These are phyloP conservation scores for Monoplex corrugatus DNA, from an alignment of 2,888 invertebrate species.

Conservation along the genomic window DNA sequence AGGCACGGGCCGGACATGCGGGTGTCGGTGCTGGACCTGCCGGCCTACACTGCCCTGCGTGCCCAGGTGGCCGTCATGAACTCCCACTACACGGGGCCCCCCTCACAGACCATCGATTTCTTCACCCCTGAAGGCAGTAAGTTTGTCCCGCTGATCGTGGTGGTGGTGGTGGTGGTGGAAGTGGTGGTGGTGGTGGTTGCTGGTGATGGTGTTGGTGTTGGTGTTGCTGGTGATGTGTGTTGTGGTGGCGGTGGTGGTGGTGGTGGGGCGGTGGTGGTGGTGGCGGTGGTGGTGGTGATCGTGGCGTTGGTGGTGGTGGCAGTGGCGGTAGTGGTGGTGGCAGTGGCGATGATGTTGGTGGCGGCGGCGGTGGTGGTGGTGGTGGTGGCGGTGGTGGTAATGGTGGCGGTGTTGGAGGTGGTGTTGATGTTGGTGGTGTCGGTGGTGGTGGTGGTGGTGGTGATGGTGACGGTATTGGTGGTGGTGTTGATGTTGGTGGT, in stretches of 20 bases:
- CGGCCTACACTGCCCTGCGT: constrained; percentile 86
- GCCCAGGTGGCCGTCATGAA: constrained; percentile 95
- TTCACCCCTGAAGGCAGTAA: constrained; percentile 79
- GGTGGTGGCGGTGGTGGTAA: too few relatives aligned
- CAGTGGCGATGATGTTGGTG: too few relatives aligned
- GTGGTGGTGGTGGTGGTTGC: neutral
- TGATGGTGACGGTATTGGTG: too few relatives aligned
- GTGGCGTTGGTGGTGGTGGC: neutral
- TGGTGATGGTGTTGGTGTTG: neutral
- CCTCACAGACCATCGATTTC: constrained; percentile 89
- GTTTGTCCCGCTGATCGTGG: too few relatives aligned
- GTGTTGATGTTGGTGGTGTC: too few relatives aligned
- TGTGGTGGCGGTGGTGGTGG: neutral
- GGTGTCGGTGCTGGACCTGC: constrained; percentile 73
- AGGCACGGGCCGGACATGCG: constrained; percentile 68
- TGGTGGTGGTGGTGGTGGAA: neutral
- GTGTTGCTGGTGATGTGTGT: neutral
- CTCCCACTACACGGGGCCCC: constrained; percentile 93
- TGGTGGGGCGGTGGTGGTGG: neutral
- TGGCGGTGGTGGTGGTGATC: neutral
- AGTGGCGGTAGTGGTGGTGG: neutral
- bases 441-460: too few relatives aligned
- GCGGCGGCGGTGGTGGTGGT: too few relatives aligned
- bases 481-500: too few relatives aligned
- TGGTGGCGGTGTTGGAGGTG: too few relatives aligned